Conservation (phyloP, 2,888 invertebrate genomes). For the Hartigia nigra region DNA sequence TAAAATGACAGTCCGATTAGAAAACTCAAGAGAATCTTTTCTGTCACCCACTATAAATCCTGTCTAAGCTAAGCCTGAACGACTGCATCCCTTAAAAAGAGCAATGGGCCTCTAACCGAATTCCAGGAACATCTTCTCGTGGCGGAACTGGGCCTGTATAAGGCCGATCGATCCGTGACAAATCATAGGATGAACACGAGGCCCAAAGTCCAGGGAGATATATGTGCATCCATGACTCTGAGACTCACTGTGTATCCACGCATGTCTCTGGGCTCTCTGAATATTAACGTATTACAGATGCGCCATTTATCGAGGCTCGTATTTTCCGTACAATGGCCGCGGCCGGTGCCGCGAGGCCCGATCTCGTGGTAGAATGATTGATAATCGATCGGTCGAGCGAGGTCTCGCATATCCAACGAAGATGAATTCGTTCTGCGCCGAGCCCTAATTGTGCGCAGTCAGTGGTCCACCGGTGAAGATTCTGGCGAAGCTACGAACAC, state of each 20-base stretch:
- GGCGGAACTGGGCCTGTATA: neutral
- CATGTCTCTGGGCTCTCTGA: neutral
- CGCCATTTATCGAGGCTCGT: constrained; percentile 6
- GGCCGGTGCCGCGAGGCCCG: neutral
- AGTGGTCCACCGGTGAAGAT: constrained; percentile 46
- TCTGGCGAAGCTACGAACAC: neutral
- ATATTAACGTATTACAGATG: constrained; percentile 6
- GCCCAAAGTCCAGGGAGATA: neutral
- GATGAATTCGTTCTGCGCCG: constrained; percentile 59
- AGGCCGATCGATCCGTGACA: constrained; percentile 1
- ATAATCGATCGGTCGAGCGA: constrained; percentile 57
- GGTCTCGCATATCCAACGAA: constrained; percentile 54
- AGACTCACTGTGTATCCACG: neutral
- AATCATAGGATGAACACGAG: neutral
- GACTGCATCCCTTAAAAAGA: neutral
- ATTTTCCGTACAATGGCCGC: constrained; percentile 2
- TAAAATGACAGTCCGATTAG: neutral
- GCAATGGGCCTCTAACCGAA: neutral
- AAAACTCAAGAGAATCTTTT: neutral
- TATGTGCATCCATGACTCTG: neutral
- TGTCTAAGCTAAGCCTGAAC: neutral
- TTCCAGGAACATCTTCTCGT: neutral
- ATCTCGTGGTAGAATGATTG: constrained; percentile 48
- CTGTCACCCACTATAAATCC: neutral
- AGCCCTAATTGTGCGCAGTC: constrained; percentile 61